phyloP scores from a whole-genome alignment of 2,113 vertebrate species.

The Acanthochromis polyacanthus region DNA sequence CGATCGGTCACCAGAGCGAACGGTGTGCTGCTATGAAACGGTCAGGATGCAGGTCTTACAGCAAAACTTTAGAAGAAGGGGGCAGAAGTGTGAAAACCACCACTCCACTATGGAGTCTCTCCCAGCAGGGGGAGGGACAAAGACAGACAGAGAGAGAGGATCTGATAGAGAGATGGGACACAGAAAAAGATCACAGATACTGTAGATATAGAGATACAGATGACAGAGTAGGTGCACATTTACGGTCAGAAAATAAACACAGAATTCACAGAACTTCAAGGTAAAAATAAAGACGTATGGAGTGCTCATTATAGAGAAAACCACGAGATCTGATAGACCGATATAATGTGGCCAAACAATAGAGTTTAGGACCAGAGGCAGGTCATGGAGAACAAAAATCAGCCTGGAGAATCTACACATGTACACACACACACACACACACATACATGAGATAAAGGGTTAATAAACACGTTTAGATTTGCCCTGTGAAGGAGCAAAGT shows the following conservation, averaged over 20 bases:
- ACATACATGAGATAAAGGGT: not conserved
- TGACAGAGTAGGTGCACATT: slow-evolving; percentile 41
- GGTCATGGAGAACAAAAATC: not conserved
- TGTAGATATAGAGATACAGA: slow-evolving; percentile 77
- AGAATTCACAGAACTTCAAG: slow-evolving; percentile 24
- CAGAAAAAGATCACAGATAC: slow-evolving; percentile 88
- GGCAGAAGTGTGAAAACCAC: slow-evolving; percentile 50
- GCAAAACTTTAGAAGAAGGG: slow-evolving; percentile 21
- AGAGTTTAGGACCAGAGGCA: not conserved
- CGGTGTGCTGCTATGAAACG: slow-evolving; percentile 9
- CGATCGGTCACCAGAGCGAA: not conserved
- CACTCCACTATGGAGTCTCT: slow-evolving; percentile 31
- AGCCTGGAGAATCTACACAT: not conserved
- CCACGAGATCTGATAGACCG: not conserved
- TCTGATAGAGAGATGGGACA: slow-evolving; percentile 84
- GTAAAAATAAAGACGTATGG: slow-evolving; percentile 6
- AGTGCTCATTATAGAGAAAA: slow-evolving; percentile 14
- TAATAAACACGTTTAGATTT: no score
- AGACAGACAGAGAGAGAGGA: slow-evolving; percentile 51
- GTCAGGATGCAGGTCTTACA: slow-evolving; percentile 10
- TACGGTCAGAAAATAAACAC: slow-evolving; percentile 45
- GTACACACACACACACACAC: not conserved
- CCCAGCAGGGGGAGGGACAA: slow-evolving; percentile 22
- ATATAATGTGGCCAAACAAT: not conserved
- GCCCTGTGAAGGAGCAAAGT: no score